Percentiles rank a stretch among this genome's conserved stretches.
Evolutionary conservation across 1,140 invertebrate species (phyloP).

Genomic region (Camponotus floridanus): DNA sequence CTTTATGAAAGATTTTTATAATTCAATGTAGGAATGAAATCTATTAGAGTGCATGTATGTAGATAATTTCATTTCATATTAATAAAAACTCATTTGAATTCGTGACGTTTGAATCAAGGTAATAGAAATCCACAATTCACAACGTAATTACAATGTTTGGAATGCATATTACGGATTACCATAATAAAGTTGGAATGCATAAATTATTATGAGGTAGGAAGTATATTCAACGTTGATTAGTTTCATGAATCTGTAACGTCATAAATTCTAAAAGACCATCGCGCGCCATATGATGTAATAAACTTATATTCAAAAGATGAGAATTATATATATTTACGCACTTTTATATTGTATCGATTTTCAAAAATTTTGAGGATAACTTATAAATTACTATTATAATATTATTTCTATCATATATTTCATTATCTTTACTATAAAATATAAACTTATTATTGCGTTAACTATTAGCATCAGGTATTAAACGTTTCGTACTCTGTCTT

Average conservation of each 20-base stretch:
- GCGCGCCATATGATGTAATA: conserved; percentile 1
- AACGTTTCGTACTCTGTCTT: background rate
- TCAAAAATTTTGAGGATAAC: background rate
- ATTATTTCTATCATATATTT: background rate
- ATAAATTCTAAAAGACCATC: conserved; percentile 35
- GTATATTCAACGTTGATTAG: conserved; percentile 52
- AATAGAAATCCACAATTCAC: conserved; percentile 63
- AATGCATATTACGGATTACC: conserved; percentile 59
- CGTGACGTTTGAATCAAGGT: conserved; percentile 28
- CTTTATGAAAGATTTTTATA: conserved; percentile 13
- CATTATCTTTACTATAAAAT: background rate
- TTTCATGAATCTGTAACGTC: conserved; percentile 45
- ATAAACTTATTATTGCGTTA: background rate
- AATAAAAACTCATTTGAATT: conserved; percentile 43
- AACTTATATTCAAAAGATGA: background rate
- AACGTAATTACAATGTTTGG: conserved; percentile 59
- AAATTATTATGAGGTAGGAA: conserved; percentile 54
- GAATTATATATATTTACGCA: background rate
- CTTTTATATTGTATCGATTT: background rate
- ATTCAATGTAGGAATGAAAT: conserved; percentile 27
- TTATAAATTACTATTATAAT: background rate
- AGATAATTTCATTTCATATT: conserved; percentile 44
- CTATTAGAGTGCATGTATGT: background rate
- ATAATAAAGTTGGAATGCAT: conserved; percentile 62
- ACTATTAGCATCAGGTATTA: background rate